Conservation (phyloP, 2,797 vertebrate genomes). For the Clamator glandarius region DNA sequence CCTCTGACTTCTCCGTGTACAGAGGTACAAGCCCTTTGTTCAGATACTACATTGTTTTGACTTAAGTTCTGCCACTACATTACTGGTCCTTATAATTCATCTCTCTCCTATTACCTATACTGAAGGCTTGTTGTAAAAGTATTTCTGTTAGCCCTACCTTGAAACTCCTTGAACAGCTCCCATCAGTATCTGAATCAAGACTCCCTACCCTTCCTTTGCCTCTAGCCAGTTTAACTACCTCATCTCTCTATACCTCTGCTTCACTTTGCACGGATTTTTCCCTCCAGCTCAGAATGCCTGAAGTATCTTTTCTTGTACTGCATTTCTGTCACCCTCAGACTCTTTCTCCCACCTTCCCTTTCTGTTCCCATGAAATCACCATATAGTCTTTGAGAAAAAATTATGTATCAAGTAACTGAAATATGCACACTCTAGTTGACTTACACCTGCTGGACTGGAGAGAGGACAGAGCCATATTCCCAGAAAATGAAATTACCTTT, state of each 20-base stretch:
- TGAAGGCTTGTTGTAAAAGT: neutral
- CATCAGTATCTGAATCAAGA: neutral
- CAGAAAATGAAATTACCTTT: slow-evolving; percentile 79
- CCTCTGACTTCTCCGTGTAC: neutral
- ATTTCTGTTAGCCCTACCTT: neutral
- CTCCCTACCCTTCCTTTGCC: neutral
- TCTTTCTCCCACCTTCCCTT: neutral
- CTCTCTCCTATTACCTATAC: neutral
- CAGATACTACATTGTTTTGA: neutral
- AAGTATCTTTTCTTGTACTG: neutral
- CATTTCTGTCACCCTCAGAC: neutral
- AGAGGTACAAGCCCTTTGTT: neutral
- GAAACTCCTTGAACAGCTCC: neutral
- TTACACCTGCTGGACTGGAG: neutral
- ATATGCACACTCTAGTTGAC: neutral
- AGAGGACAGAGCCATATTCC: neutral
- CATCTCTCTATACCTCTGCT: neutral
- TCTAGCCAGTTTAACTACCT: neutral
- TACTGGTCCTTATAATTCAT: neutral
- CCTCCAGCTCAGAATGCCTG: neutral
- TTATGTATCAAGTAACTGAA: neutral
- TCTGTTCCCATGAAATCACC: neutral
- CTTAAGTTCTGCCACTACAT: neutral
- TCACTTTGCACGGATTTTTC: neutral
- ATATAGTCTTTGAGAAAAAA: neutral